Conservation (phyloP, 2,113 vertebrate genomes). For the Cheirogaleus medius region DNA sequence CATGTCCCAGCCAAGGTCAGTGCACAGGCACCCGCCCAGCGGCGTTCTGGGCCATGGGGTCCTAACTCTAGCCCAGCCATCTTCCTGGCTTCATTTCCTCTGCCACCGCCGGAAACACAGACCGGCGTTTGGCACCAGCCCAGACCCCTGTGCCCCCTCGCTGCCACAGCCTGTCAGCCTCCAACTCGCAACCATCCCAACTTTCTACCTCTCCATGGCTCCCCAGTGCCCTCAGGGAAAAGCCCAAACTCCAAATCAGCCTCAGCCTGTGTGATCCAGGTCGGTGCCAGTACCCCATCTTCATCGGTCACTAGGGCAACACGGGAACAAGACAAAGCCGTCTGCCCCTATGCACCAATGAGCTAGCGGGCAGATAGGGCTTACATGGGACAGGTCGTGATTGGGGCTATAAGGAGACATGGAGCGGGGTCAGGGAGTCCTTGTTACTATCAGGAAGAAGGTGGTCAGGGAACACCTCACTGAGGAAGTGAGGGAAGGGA, state of each 20-base stretch:
- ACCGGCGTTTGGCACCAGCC: not conserved
- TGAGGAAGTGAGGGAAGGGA: not conserved
- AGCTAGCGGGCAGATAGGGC: not conserved
- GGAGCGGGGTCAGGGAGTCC: not conserved
- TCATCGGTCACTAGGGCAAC: not conserved
- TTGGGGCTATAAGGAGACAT: not conserved
- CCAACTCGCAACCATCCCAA: not conserved
- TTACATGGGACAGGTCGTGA: not conserved
- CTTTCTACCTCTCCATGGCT: not conserved
- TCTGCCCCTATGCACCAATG: not conserved
- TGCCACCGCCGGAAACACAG: not conserved
- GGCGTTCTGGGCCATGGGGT: not conserved
- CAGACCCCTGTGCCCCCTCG: fast-evolving
- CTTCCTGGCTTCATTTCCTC: not conserved
- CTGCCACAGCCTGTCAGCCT: not conserved
- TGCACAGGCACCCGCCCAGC: not conserved
- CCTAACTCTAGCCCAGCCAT: not conserved
- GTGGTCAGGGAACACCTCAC: not conserved
- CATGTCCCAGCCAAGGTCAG: constrained; percentile 39
- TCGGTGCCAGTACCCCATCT: not conserved
- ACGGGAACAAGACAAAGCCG: not conserved
- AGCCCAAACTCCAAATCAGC: not conserved
- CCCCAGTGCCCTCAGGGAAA: not conserved
- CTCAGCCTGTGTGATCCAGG: not conserved
- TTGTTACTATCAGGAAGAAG: not conserved